These are phyloP conservation scores for Tolmerus cingulatus DNA, from an alignment of 2,888 invertebrate species.

Conservation along the genomic window DNA sequence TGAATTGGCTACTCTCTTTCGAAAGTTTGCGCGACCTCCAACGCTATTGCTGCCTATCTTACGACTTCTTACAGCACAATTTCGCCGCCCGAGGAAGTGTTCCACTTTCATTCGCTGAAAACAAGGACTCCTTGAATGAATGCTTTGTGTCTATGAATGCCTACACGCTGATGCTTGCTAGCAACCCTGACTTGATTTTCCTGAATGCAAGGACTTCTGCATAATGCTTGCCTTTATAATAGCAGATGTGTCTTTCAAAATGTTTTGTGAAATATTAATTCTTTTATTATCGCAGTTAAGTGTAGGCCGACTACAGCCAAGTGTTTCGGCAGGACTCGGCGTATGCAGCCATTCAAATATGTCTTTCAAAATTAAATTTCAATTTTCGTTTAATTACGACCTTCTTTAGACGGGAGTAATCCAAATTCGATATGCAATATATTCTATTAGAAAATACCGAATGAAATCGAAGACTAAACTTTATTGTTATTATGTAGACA, in stretches of 20 bases:
- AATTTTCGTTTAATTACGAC: background rate
- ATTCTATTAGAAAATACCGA: background rate
- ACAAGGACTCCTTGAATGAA: conserved; percentile 26
- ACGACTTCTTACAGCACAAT: conserved; percentile 30
- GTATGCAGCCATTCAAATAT: background rate
- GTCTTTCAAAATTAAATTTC: background rate
- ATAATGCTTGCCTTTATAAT: conserved; percentile 13
- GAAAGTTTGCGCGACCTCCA: conserved; percentile 20
- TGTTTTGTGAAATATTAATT: conserved; percentile 5
- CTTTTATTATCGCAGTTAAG: conserved; percentile 5
- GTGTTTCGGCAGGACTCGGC: background rate
- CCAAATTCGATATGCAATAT: background rate
- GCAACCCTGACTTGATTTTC: conserved; percentile 36
- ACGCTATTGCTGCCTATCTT: conserved; percentile 25
- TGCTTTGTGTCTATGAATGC: conserved; percentile 25
- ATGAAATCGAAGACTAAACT: background rate
- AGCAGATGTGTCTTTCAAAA: background rate
- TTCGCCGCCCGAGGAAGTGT: conserved; percentile 29
- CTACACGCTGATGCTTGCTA: background rate
- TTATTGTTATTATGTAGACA: background rate
- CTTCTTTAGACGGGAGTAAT: background rate
- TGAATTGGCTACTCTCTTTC: conserved; percentile 26
- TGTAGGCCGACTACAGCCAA: background rate
- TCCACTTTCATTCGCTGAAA: conserved; percentile 29
- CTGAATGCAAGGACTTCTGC: conserved; percentile 15